Evolutionary conservation across 2,113 vertebrate genomes (phyloP), one percentile per base, ranked within the genome.

Genomic region (Microcebus lehilahytsara): DNA sequence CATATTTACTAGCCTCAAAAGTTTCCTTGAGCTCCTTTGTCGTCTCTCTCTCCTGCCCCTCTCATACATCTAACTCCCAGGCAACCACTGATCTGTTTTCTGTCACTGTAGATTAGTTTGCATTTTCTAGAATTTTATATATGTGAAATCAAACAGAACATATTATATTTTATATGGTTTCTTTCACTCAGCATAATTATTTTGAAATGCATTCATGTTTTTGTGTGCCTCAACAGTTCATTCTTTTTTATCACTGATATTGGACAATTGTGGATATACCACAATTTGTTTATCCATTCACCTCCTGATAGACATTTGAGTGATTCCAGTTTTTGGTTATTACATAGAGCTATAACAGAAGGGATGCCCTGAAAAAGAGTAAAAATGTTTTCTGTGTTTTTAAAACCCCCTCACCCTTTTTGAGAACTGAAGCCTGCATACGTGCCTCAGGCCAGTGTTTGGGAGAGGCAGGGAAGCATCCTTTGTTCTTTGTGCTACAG

Each of bases 51-150:
- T 60, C 27, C 49, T 88, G 9, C 1, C 6, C 12, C 23, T 85
- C 49, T 13, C 27, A 7, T 34, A 69, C 1, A 56, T 17, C n/a
- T 67, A 64, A 85, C 14, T 60, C 78, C 11, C 32, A 64, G 51
- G 64, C 30, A 93, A 30, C 2, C 56, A 87, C 40, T 46, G 25
- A 89, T 74, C 20, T 69, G 49, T 34, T 79, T 85, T 74, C 27
- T 85, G 30, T 32, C 27, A 60, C 20, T 75, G 6, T 42, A 88
- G 62, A 86, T 83, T 72, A 40, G 25, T 81, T 78, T 87, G 32
- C 25, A 58, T 93, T 90, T 87, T 95, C 75, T 83, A 91, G n/a
- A 66, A 91, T 78, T 27, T 56, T 83, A 66, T 75, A n/a, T 69
- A 80, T 9, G 62, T 32, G 23, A 53, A 67, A 30, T 80, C 37